A percentile compares a stretch with the other conserved stretches of the same genome.
Evolutionary conservation across 2,113 vertebrate species (phyloP).

Genomic region (Mus pahari): DNA sequence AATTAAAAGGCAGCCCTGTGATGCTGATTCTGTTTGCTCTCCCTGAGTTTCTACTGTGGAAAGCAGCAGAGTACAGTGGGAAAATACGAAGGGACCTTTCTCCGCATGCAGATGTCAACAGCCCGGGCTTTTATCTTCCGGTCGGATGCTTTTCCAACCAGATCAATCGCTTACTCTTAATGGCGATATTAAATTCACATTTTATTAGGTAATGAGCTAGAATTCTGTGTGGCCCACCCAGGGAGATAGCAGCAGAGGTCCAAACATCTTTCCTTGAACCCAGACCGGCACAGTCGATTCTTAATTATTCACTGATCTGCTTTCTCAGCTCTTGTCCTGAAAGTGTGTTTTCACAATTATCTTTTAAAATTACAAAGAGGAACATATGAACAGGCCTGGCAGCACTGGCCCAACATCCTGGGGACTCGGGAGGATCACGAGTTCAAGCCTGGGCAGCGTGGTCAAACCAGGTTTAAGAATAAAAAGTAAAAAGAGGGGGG

Average conservation of each 20-base stretch:
- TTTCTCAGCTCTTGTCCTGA: not conserved
- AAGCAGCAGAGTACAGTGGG: not conserved
- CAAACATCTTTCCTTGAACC: not conserved
- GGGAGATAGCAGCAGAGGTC: slow-evolving; percentile 30
- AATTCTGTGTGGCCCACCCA: slow-evolving; percentile 32
- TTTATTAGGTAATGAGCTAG: slow-evolving; percentile 61
- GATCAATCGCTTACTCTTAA: slow-evolving; percentile 59
- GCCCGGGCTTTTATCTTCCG: slow-evolving; percentile 57
- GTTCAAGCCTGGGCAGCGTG: not conserved
- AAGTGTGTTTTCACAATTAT: not conserved
- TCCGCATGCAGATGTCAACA: slow-evolving; percentile 44
- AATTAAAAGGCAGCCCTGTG: slow-evolving; percentile 69
- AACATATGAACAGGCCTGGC: not conserved
- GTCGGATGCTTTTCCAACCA: not conserved
- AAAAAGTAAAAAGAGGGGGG: not conserved
- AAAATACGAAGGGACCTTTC: slow-evolving; percentile 38
- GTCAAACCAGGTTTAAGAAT: not conserved
- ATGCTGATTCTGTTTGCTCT: slow-evolving; percentile 70
- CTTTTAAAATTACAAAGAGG: not conserved
- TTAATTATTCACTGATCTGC: not conserved
- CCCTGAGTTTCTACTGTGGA: slow-evolving; percentile 46
- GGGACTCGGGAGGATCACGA: not conserved
- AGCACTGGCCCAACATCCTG: too few relatives aligned
- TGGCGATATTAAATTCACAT: slow-evolving; percentile 63
- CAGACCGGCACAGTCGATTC: not conserved